Evolutionary conservation across 2,113 vertebrate species (phyloP).

Genomic region (Urocynchramus pylzowi): DNA sequence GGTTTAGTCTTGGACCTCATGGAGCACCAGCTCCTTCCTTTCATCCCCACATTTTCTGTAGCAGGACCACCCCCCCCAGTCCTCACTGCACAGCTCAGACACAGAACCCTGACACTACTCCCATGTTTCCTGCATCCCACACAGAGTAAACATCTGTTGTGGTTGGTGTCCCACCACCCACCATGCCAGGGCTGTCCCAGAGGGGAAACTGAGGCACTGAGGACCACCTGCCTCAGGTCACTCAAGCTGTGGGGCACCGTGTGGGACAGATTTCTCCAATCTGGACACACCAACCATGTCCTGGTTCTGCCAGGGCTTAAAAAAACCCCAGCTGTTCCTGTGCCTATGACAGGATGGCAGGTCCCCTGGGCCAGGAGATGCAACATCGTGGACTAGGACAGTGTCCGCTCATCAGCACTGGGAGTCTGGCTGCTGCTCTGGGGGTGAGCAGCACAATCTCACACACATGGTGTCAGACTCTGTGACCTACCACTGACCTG

Average conservation of each 20-base stretch:
- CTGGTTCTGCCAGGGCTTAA: not conserved
- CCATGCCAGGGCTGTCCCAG: not conserved
- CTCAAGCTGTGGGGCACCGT: not conserved
- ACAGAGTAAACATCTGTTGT: not conserved
- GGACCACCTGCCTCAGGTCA: not conserved
- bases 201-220: not conserved
- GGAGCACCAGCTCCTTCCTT: not conserved
- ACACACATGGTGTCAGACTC: accelerated
- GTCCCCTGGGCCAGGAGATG: not conserved
- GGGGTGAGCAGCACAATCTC: not conserved
- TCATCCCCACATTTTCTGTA: not conserved
- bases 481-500: not conserved
- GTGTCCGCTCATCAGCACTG: not conserved
- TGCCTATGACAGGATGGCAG: not conserved
- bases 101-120: not conserved
- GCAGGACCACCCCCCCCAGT: not conserved
- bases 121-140: not conserved
- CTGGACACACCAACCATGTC: not conserved
- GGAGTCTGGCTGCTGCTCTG: not conserved
- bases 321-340: not conserved
- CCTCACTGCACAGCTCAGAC: not conserved
- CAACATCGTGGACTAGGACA: not conserved
- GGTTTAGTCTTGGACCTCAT: not conserved
- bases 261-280: not conserved
- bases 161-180: not conserved